Base-by-base conservation (phyloP, 1,140 invertebrate genomes). In the Solen grandis region DNA sequence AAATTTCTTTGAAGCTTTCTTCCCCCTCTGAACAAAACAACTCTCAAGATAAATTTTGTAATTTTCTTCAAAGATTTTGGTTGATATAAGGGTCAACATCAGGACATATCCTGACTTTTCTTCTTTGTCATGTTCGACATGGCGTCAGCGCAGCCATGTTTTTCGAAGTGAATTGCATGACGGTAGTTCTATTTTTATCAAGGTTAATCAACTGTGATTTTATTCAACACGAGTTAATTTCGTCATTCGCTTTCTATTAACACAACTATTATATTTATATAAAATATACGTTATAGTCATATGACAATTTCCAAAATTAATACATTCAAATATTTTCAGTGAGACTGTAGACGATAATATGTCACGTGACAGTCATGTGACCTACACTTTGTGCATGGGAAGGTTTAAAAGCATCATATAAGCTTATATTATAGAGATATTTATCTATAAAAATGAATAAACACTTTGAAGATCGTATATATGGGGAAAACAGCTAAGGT, bases 1-100 rank as follows among this genome's bases (percentile, higher is more conserved):
- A 92, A 93, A 91, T 81, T 81, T 73, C 86, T 91, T 92, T 91
- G 91, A 92, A 92, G 92, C 92, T 90, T 91, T 92, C 92, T 90
- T 81, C 82, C 78, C 76, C 78, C 83, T 65, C 72, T 77, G 60
- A 76, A 84, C 77, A 82, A 84, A 86, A 84, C 80, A 81, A 87
- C 81, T 85, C 60, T 81, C 76, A 74, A 83, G 77, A 83, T 77
- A 66, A 84, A 73, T 69, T 66, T 72, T 36, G 66, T 86, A 76
- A 78, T 81, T 84, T 83, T 81, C 22, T 33, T 3, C 14, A 4
- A 22, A 33, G 25, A 16, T 2, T 63, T 73, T 46, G 35, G 31
- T 19, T 41, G 22, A 27, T 38, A 16, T 72, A 19, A 60, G 29
- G 36, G 52, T 38, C 59, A 25, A 66, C 86, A 88, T 89, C 76